These are phyloP conservation scores for Phacellophora camtschatica DNA, from an alignment of 30 jellyfish, hydroid and myxozoan species.

Conservation along the genomic window DNA sequence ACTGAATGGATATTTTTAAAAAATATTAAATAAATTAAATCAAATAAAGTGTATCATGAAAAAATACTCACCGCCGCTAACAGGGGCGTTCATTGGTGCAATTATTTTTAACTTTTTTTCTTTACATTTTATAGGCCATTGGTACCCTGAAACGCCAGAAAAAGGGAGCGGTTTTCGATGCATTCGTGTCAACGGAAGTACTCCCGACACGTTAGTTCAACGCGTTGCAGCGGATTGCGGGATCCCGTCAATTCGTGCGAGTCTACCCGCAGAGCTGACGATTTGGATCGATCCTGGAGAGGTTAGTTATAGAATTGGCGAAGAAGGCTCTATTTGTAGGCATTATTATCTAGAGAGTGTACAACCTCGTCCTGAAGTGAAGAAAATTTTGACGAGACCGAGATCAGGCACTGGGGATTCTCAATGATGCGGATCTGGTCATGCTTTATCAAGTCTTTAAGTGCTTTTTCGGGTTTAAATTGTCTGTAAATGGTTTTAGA, in stretches of 20 bases:
- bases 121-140: slow-evolving; percentile 54
- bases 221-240: slow-evolving; percentile 77
- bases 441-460: no score
- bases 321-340: slow-evolving; percentile 89
- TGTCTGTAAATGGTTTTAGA: slow-evolving; percentile 38
- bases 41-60: no score
- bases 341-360: slow-evolving; percentile 54
- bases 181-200: slow-evolving; percentile 76
- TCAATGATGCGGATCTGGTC: no score
- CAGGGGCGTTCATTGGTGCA: not conserved
- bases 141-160: slow-evolving; percentile 91
- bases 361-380: slow-evolving; percentile 68
- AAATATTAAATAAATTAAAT: no score
- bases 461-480: not conserved
- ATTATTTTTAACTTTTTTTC: not conserved
- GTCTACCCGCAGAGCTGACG: slow-evolving; percentile 84
- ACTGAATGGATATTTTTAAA: no score
- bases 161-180: slow-evolving; percentile 94
- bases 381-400: slow-evolving; percentile 62
- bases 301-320: slow-evolving; percentile 92
- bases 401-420: slow-evolving; percentile 64
- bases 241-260: slow-evolving; percentile 42
- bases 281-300: slow-evolving; percentile 94
- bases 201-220: slow-evolving; percentile 74
- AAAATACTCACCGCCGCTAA: no score